Evolutionary conservation across 1,140 invertebrate genomes (phyloP).

Genomic region (Hirudo medicinalis): DNA sequence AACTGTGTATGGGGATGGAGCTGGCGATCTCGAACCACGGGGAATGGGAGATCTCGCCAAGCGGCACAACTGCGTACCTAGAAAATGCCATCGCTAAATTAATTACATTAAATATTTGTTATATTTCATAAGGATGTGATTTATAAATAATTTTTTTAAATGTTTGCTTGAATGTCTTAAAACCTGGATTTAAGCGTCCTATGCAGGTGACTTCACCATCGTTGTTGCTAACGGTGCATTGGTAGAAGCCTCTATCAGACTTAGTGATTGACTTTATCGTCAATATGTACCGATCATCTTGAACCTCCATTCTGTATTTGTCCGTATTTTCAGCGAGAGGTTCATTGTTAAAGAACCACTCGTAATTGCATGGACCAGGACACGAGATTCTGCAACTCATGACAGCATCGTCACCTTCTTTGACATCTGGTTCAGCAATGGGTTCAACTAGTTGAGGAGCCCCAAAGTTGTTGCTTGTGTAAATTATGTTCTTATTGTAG

Average conservation of each 20-base stretch:
- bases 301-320: constrained; percentile 71
- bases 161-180: constrained; percentile 25
- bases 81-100: neutral
- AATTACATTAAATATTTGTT: neutral
- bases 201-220: constrained; percentile 35
- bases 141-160: neutral
- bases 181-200: constrained; percentile 36
- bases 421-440: constrained; percentile 20
- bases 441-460: constrained; percentile 23
- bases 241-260: constrained; percentile 76
- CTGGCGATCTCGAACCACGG: neutral
- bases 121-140: neutral
- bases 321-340: constrained; percentile 68
- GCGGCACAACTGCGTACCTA: neutral
- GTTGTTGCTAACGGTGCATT: constrained; percentile 68
- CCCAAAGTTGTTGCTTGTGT: neutral
- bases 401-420: constrained; percentile 21
- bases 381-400: constrained; percentile 23
- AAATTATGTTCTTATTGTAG: too few relatives aligned
- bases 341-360: constrained; percentile 83
- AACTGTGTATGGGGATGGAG: neutral
- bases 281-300: constrained; percentile 68
- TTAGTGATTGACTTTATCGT: neutral
- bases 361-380: neutral
- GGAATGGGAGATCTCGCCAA: neutral